Evolutionary conservation across 2,113 vertebrate species (phyloP).

Genomic region (Nibea albiflora): DNA sequence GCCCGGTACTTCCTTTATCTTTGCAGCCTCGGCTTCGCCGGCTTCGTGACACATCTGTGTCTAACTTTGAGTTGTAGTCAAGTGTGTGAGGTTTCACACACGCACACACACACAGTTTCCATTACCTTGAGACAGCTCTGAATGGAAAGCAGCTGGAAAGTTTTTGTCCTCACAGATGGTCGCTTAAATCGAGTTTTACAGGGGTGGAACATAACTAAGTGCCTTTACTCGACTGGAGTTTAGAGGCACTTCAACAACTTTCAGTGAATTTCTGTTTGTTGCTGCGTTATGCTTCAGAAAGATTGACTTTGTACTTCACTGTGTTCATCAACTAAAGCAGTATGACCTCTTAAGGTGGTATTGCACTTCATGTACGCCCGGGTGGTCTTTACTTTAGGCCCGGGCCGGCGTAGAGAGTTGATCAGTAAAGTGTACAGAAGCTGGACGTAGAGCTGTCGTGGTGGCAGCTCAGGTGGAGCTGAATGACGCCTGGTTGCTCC

Average conservation of each 20-base stretch:
- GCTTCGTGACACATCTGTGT: not conserved
- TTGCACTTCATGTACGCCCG: too few species aligned
- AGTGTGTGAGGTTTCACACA: not conserved
- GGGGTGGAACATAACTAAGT: not conserved
- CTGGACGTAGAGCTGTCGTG: too few species aligned
- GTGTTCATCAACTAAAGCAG: too few species aligned
- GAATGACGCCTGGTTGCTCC: too few species aligned
- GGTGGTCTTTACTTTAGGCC: too few species aligned
- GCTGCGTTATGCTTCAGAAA: too few species aligned
- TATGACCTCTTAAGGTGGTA: too few species aligned
- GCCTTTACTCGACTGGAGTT: not conserved
- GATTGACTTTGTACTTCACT: too few species aligned
- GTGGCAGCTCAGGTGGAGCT: too few species aligned
- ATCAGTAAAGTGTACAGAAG: too few species aligned
- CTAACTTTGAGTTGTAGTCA: slow-evolving; percentile 19
- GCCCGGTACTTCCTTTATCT: slow-evolving; percentile 10
- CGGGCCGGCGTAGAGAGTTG: too few species aligned
- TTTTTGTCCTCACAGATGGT: slow-evolving; percentile 3
- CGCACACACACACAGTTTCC: slow-evolving; percentile 14
- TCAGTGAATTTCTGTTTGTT: too few species aligned
- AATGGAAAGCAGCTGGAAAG: not conserved
- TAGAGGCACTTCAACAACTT: not conserved
- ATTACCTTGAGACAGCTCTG: slow-evolving; percentile 18
- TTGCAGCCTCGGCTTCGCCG: not conserved
- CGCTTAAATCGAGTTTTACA: not conserved